These are phyloP conservation scores for Chaenogobius annularis DNA, from an alignment of 2,113 vertebrate genomes.

Conservation along the genomic window DNA sequence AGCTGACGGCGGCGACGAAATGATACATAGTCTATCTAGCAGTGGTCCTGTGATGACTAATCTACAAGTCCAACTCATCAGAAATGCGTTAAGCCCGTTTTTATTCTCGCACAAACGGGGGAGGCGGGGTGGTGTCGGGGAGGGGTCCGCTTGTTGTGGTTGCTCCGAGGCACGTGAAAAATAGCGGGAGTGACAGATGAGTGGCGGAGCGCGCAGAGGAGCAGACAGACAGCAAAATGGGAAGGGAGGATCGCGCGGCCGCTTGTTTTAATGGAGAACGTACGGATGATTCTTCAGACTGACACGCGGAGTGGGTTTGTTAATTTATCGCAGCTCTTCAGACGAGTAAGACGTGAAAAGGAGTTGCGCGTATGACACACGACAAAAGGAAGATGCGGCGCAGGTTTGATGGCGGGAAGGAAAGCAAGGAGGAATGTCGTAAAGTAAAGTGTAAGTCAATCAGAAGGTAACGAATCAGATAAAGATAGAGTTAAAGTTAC, in stretches of 20 bases:
- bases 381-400: slow-evolving; percentile 15
- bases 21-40: slow-evolving; percentile 66
- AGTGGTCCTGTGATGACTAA: slow-evolving; percentile 62
- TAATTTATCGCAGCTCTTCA: slow-evolving; percentile 60
- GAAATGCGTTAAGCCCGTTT: slow-evolving; percentile 70
- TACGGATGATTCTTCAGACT: slow-evolving; percentile 55
- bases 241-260: slow-evolving; percentile 54
- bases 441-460: neutral
- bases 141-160: slow-evolving; percentile 25
- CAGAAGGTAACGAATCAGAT: neutral
- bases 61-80: slow-evolving; percentile 66
- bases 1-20: slow-evolving; percentile 42
- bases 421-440: too few relatives aligned
- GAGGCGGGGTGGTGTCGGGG: neutral
- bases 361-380: slow-evolving; percentile 22
- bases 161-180: slow-evolving; percentile 53
- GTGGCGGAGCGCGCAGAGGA: slow-evolving; percentile 45
- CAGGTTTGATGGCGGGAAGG: neutral
- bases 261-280: slow-evolving; percentile 60
- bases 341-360: slow-evolving; percentile 37
- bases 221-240: slow-evolving; percentile 58
- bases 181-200: slow-evolving; percentile 61
- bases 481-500: neutral
- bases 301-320: slow-evolving; percentile 50
- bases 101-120: slow-evolving; percentile 45